Percentiles rank a stretch among this genome's conserved stretches.
Evolutionary conservation across 2,888 invertebrate genomes (phyloP).

Genomic region (Cistogaster globosa): DNA sequence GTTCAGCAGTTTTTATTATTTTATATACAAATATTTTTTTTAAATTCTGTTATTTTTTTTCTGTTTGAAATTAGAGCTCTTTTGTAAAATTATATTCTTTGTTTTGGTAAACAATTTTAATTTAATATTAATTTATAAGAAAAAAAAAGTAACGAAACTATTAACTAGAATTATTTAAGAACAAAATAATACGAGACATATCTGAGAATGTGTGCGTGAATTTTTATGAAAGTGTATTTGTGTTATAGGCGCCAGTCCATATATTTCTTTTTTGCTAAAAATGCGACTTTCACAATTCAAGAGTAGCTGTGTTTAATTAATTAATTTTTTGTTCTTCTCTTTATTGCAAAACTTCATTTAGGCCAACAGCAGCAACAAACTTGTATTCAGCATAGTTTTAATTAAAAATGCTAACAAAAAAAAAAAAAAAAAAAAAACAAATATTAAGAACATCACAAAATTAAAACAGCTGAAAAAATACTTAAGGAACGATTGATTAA

Average conservation of each 20-base stretch:
- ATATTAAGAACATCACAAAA: background rate
- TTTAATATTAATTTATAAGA: too few relatives aligned
- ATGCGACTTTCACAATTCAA: constrained; percentile 70
- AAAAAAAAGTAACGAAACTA: background rate
- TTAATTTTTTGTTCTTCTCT: background rate
- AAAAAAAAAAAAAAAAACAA: background rate
- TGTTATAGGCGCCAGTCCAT: constrained; percentile 64
- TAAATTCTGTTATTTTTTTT: background rate
- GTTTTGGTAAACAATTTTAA: background rate
- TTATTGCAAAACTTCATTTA: constrained; percentile 50
- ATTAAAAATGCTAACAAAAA: background rate
- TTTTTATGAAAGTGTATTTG: background rate
- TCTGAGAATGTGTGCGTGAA: background rate
- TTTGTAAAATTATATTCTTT: constrained; percentile 34
- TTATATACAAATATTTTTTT: too few relatives aligned
- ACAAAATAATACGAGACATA: background rate
- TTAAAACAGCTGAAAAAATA: constrained; percentile 6
- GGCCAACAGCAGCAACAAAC: constrained; percentile 34
- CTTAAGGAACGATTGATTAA: constrained; percentile 22
- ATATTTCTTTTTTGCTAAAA: constrained; percentile 62
- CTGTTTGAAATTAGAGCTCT: constrained; percentile 53
- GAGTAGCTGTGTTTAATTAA: constrained; percentile 34
- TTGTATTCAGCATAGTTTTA: constrained; percentile 28
- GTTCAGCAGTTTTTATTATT: too few relatives aligned
- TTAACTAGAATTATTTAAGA: constrained; percentile 18